These are phyloP conservation scores for Conops quadrifasciatus DNA, from an alignment of 2,888 invertebrate genomes.

Conservation along the genomic window DNA sequence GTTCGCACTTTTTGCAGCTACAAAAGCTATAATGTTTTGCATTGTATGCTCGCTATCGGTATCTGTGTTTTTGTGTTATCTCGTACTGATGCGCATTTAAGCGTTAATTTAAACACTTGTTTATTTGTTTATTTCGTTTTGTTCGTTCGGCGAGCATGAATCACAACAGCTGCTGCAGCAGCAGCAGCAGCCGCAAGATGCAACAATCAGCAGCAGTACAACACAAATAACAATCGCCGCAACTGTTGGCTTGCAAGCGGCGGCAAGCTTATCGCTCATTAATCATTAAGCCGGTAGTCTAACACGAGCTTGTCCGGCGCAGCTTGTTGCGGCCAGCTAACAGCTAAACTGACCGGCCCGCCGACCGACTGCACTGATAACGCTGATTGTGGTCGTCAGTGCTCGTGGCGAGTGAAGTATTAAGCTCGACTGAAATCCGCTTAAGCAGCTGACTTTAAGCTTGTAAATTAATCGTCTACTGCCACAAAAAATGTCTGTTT, in stretches of 20 bases:
- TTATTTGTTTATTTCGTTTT: slow-evolving; percentile 14
- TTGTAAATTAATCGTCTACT: slow-evolving; percentile 30
- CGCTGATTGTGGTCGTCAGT: background rate
- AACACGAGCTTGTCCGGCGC: slow-evolving; percentile 3
- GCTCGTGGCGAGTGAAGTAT: background rate
- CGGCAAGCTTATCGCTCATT: slow-evolving; percentile 31
- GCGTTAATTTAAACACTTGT: slow-evolving; percentile 17
- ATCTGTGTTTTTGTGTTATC: slow-evolving; percentile 2
- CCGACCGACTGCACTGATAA: slow-evolving; percentile 14
- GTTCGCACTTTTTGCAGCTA: slow-evolving; percentile 11
- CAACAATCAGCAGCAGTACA: background rate
- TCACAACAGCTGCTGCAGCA: slow-evolving; percentile 24
- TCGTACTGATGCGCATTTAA: slow-evolving; percentile 18
- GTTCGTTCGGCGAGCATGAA: slow-evolving; percentile 22
- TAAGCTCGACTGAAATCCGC: slow-evolving; percentile 10
- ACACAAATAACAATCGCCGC: slow-evolving; percentile 21
- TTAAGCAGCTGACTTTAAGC: slow-evolving; percentile 28
- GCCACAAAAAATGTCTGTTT: slow-evolving; percentile 12
- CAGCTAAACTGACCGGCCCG: background rate
- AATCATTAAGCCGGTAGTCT: slow-evolving; percentile 20
- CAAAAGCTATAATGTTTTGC: background rate
- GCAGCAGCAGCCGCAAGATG: background rate
- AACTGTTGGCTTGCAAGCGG: slow-evolving; percentile 15
- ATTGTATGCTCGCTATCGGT: background rate
- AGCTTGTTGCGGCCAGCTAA: background rate